Evolutionary conservation across 2,888 invertebrate genomes (phyloP).

Genomic region (Meandrusa payeni): DNA sequence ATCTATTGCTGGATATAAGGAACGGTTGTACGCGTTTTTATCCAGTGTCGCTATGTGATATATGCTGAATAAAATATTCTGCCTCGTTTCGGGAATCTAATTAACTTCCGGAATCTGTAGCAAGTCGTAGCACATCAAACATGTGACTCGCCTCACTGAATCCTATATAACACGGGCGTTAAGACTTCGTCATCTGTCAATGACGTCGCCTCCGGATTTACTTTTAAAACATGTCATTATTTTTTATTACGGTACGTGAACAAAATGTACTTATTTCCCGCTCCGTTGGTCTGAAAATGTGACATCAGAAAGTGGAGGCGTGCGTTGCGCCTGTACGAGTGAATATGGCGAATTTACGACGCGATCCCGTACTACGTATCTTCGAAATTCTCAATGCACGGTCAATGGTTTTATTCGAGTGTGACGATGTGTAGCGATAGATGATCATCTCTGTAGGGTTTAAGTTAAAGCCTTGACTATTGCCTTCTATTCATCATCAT

Average conservation of each 20-base stretch:
- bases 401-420: conserved; percentile 67
- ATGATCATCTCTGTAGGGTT: too few species aligned
- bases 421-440: too few species aligned
- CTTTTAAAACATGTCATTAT: conserved; percentile 76
- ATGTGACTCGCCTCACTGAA: conserved; percentile 1
- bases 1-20: too few species aligned
- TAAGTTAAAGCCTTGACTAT: too few species aligned
- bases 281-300: conserved; percentile 79
- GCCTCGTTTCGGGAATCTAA: too few species aligned
- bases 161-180: not conserved
- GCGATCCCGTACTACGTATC: conserved; percentile 54
- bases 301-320: conserved; percentile 72
- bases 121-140: too few species aligned
- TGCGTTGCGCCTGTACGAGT: conserved; percentile 38
- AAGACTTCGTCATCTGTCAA: conserved; percentile 48
- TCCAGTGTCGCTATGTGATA: too few species aligned
- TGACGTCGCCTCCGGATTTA: conserved; percentile 51
- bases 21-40: too few species aligned
- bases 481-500: too few species aligned
- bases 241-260: conserved; percentile 73
- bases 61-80: too few species aligned
- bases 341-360: conserved; percentile 56
- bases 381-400: conserved; percentile 65
- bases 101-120: too few species aligned
- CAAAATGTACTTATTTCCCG: conserved; percentile 81